Evolutionary conservation across 2,888 invertebrate genomes (phyloP).

Genomic region (Spisula solida): DNA sequence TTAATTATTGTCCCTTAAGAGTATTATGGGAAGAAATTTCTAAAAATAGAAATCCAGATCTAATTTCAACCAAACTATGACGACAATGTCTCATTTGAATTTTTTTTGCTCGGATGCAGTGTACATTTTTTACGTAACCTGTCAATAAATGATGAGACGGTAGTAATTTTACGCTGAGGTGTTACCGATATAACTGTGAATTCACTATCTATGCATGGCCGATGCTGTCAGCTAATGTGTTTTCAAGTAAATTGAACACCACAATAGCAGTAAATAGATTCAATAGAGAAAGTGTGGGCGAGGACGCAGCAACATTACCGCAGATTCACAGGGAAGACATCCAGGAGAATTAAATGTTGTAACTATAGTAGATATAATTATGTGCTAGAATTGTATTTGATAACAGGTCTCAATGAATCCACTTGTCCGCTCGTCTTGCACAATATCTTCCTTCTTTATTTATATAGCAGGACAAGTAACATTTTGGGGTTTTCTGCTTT

Average conservation of each 20-base stretch:
- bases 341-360: no score
- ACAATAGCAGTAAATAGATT: not conserved
- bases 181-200: not conserved
- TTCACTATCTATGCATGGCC: not conserved
- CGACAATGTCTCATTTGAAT: not conserved
- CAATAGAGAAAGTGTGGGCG: not conserved
- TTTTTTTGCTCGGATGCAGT: not conserved
- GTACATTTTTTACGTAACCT: not conserved
- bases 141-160: slow-evolving; percentile 8
- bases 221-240: not conserved
- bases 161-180: not conserved
- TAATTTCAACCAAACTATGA: not conserved
- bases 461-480: no score
- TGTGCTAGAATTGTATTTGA: no score
- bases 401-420: no score
- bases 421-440: no score
- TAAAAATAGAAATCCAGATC: not conserved
- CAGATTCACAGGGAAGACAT: no score
- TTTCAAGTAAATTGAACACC: not conserved
- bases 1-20: not conserved
- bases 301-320: not conserved
- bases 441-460: no score
- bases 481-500: no score
- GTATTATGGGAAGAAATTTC: not conserved
- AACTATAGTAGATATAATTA: no score